phyloP scores from a whole-genome alignment of 2,888 invertebrate genomes.

The Drosophila anomalata region DNA sequence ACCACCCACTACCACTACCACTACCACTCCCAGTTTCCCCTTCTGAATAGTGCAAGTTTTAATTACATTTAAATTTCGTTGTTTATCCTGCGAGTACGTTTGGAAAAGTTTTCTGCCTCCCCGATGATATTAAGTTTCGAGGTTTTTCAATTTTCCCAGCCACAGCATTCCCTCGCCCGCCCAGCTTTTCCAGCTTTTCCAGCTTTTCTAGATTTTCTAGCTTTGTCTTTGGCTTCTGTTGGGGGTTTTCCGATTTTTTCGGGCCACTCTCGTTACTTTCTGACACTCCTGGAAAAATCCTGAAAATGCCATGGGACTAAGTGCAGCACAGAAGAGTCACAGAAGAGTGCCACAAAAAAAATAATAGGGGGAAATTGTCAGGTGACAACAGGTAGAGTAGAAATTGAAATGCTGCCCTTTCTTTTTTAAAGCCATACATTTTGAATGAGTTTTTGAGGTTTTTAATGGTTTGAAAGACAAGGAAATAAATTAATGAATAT shows the following conservation, averaged over 20 bases:
- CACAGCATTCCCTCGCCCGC: neutral
- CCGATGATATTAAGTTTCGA: constrained; percentile 4
- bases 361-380: neutral
- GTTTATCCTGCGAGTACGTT: neutral
- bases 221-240: neutral
- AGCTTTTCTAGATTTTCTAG: neutral
- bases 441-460: no score
- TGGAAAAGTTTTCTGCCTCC: constrained; percentile 2
- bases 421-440: no score
- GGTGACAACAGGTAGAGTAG: no score
- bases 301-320: neutral
- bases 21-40: neutral
- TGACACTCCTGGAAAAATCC: neutral
- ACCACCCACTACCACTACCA: neutral
- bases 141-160: neutral
- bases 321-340: neutral
- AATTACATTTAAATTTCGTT: constrained; percentile 19
- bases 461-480: no score
- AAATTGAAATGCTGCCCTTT: no score
- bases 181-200: neutral
- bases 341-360: neutral
- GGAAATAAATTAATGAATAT: no score
- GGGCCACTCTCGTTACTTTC: neutral
- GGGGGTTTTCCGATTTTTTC: neutral
- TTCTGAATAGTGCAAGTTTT: constrained; percentile 1